phyloP scores from a whole-genome alignment of 1,140 invertebrate genomes.

The Papilio polytes region DNA sequence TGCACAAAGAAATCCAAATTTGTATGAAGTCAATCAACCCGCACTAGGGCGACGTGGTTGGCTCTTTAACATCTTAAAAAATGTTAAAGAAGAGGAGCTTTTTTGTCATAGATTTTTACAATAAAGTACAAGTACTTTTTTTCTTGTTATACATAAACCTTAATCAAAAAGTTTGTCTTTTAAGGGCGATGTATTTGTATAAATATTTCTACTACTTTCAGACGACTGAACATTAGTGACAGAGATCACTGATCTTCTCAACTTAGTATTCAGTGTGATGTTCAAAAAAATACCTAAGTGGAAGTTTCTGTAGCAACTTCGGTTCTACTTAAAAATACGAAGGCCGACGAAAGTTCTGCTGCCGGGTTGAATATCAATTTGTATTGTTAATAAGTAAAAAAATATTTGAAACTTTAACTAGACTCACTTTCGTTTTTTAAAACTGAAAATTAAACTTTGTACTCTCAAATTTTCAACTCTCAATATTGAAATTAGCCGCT shows the following conservation, averaged over 20 bases:
- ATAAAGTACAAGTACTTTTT: too few relatives aligned
- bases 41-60: too few relatives aligned
- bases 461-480: background rate
- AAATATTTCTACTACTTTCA: background rate
- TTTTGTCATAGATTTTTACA: too few relatives aligned
- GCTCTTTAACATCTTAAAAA: too few relatives aligned
- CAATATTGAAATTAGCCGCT: background rate
- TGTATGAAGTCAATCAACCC: too few relatives aligned
- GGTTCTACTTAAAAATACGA: slow-evolving; percentile 3
- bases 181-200: background rate
- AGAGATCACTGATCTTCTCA: background rate
- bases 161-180: background rate
- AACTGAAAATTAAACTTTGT: background rate
- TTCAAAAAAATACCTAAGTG: slow-evolving; percentile 21
- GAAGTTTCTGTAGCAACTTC: background rate
- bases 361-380: slow-evolving; percentile 11
- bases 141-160: background rate
- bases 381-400: background rate
- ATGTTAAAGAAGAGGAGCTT: too few relatives aligned
- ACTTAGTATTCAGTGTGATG: slow-evolving; percentile 18
- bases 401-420: background rate
- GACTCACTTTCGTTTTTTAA: background rate
- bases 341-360: background rate
- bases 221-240: background rate
- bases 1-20: too few relatives aligned